These are phyloP conservation scores for Cryptotis parvus DNA, from an alignment of 2,113 vertebrate species.

Conservation along the genomic window DNA sequence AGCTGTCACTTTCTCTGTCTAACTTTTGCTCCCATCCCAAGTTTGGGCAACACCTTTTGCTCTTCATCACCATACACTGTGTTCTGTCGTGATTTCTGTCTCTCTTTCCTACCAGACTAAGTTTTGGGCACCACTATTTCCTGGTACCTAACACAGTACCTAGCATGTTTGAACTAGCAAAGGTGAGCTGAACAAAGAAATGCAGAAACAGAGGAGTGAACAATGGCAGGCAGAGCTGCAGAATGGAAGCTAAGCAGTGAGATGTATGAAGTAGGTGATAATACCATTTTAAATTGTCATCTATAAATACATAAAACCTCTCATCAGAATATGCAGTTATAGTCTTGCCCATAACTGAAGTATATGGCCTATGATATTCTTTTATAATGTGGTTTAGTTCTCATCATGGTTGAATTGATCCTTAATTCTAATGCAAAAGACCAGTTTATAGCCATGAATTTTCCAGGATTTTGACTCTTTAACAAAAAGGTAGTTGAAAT, in stretches of 20 bases:
- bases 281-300: conserved; percentile 62
- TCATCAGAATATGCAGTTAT: conserved; percentile 22
- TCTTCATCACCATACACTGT: background rate
- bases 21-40: background rate
- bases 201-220: background rate
- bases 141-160: background rate
- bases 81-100: background rate
- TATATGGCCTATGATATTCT: conserved; percentile 67
- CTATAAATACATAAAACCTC: conserved; percentile 61
- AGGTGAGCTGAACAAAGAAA: conserved; percentile 7
- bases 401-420: conserved; percentile 64
- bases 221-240: background rate
- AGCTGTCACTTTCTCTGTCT: background rate
- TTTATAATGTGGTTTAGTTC: conserved; percentile 67
- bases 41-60: fast-evolving
- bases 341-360: conserved; percentile 64
- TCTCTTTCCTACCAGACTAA: background rate
- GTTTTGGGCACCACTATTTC: background rate
- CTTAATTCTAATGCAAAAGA: conserved; percentile 71
- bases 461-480: conserved; percentile 66
- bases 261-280: background rate
- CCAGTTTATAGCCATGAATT: conserved; percentile 58
- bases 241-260: conserved; percentile 29
- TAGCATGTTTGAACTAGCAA: background rate
- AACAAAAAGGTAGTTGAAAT: conserved; percentile 58